phyloP scores from a whole-genome alignment of 2,888 invertebrate genomes.

The Apoda limacodes region DNA sequence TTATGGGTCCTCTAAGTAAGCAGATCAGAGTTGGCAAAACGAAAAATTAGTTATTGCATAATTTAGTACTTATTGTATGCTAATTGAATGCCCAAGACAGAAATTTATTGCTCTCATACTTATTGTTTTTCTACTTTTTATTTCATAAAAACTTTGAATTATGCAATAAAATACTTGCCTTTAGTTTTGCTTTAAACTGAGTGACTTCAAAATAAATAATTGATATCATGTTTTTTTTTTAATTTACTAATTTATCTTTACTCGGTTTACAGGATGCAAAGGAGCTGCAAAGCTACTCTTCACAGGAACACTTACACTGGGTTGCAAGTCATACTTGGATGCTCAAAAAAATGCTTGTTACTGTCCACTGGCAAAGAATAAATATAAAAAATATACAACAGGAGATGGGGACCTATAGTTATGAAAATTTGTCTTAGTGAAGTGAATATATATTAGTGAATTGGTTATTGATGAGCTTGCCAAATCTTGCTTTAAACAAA shows the following conservation, averaged over 20 bases:
- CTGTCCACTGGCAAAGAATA: constrained; percentile 70
- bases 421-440: constrained; percentile 5
- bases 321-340: constrained; percentile 88
- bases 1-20: no score
- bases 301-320: constrained; percentile 86
- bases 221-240: no score
- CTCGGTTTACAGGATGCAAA: constrained; percentile 90
- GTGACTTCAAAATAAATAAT: no score
- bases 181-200: no score
- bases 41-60: no score
- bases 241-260: no score
- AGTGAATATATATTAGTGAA: constrained; percentile 13
- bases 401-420: constrained; percentile 47
- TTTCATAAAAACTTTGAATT: background rate
- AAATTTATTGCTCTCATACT: no score
- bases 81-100: no score
- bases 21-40: no score
- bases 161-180: no score
- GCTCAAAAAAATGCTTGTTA: constrained; percentile 87
- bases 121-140: background rate
- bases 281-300: constrained; percentile 87
- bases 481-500: background rate
- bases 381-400: constrained; percentile 59
- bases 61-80: no score
- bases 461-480: background rate